Conservation (phyloP, 2,797 vertebrate species). For the Picus viridis region DNA sequence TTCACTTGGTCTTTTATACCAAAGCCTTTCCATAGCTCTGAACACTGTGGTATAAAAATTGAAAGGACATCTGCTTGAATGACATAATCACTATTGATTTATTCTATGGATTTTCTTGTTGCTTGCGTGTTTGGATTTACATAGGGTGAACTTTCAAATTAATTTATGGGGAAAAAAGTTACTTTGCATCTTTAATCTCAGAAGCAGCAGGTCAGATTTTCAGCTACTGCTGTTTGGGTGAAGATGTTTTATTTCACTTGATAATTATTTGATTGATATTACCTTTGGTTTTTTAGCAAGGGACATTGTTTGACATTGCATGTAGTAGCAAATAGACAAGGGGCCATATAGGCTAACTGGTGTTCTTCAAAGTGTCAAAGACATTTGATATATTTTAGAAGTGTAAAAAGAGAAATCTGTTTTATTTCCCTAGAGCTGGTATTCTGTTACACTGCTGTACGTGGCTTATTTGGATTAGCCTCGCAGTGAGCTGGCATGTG, state of each 20-base stretch:
- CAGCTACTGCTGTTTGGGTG: background rate
- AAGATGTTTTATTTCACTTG: background rate
- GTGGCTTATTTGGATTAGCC: background rate
- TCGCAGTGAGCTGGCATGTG: background rate
- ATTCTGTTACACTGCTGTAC: background rate
- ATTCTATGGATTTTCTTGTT: background rate
- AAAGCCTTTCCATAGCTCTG: background rate
- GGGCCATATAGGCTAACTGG: background rate
- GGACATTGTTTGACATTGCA: background rate
- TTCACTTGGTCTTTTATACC: background rate
- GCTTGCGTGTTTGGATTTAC: background rate
- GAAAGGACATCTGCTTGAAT: background rate
- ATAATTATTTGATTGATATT: background rate
- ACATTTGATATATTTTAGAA: background rate
- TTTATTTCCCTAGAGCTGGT: background rate
- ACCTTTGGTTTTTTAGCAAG: background rate
- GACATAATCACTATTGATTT: background rate
- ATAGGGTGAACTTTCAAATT: background rate
- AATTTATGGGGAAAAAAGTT: background rate
- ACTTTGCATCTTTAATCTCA: background rate
- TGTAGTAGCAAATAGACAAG: background rate
- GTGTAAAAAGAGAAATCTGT: background rate
- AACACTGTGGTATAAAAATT: background rate
- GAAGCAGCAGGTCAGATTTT: background rate
- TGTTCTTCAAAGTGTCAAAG: background rate